Conservation (phyloP, 2,888 invertebrate species). For the Caenorhabditis sp. region DNA sequence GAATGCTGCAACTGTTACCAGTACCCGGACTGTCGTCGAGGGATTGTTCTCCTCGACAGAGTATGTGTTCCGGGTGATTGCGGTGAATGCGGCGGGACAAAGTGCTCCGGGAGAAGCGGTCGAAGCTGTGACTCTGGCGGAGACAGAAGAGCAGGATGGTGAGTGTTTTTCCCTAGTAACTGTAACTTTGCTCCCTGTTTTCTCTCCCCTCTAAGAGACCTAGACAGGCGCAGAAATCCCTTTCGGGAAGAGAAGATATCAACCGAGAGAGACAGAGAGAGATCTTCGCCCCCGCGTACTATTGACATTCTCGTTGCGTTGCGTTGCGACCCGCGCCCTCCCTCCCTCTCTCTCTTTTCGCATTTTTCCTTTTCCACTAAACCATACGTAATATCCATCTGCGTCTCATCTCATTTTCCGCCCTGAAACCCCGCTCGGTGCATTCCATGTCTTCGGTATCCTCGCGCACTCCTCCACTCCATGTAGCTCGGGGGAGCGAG, state of each 20-base stretch:
- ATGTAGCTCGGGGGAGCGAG: constrained; percentile 36
- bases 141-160: constrained; percentile 30
- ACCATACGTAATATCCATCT: constrained; percentile 60
- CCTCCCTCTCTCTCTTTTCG: constrained; percentile 4
- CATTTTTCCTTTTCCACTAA: constrained; percentile 29
- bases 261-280: no score
- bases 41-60: constrained; percentile 71
- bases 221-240: constrained; percentile 23
- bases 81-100: constrained; percentile 67
- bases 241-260: no score
- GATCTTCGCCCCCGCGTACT: constrained; percentile 59
- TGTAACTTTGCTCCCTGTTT: neutral
- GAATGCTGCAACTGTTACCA: constrained; percentile 58
- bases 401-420: no score
- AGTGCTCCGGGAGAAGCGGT: constrained; percentile 59
- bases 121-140: constrained; percentile 65
- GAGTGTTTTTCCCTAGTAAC: constrained; percentile 3
- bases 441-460: constrained; percentile 37
- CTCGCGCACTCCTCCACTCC: constrained; percentile 31
- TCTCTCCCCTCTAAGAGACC: no score
- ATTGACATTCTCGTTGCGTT: constrained; percentile 47
- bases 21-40: constrained; percentile 30
- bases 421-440: neutral
- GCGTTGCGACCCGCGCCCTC: constrained; percentile 16
- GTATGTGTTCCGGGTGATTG: constrained; percentile 72